These are phyloP conservation scores for Trididemnum clinides DNA, from an alignment of 23 tunicate species.

Conservation along the genomic window DNA sequence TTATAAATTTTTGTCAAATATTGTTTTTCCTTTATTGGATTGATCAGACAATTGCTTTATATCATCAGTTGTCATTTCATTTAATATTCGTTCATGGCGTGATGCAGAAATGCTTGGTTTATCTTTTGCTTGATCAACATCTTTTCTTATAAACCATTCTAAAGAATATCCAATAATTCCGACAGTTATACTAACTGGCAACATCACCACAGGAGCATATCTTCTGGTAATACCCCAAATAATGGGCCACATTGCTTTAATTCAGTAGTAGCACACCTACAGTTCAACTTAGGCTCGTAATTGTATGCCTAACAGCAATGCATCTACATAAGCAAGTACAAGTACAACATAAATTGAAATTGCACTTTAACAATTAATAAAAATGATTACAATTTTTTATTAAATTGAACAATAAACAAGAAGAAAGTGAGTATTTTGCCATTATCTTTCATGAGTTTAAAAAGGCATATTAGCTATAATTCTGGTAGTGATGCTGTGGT, in stretches of 20 bases:
- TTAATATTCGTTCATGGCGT: constrained; percentile 58
- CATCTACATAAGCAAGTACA: too few relatives aligned
- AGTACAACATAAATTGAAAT: too few relatives aligned
- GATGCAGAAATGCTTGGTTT: constrained; percentile 45
- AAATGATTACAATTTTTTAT: too few relatives aligned
- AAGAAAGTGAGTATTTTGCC: too few relatives aligned
- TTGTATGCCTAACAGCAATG: too few relatives aligned
- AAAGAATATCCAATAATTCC: constrained; percentile 77
- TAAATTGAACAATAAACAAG: too few relatives aligned
- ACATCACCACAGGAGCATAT: constrained; percentile 80
- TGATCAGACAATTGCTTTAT: background rate
- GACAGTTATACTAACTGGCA: constrained; percentile 63
- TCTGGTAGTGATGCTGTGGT: too few relatives aligned
- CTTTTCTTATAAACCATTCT: constrained; percentile 83
- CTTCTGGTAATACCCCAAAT: constrained; percentile 40
- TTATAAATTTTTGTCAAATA: constrained; percentile 42
- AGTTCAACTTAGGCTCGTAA: too few relatives aligned
- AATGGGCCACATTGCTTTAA: constrained; percentile 30
- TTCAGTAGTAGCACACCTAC: too few relatives aligned
- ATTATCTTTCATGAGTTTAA: too few relatives aligned
- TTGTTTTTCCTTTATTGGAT: constrained; percentile 12
- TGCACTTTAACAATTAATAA: too few relatives aligned
- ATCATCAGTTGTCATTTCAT: constrained; percentile 32
- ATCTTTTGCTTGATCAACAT: constrained; percentile 79
- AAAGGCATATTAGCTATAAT: too few relatives aligned